Evolutionary conservation across 1,140 invertebrate species (phyloP), one percentile per base, ranked within the genome.

Genomic region (Leptoteleia sp.): DNA sequence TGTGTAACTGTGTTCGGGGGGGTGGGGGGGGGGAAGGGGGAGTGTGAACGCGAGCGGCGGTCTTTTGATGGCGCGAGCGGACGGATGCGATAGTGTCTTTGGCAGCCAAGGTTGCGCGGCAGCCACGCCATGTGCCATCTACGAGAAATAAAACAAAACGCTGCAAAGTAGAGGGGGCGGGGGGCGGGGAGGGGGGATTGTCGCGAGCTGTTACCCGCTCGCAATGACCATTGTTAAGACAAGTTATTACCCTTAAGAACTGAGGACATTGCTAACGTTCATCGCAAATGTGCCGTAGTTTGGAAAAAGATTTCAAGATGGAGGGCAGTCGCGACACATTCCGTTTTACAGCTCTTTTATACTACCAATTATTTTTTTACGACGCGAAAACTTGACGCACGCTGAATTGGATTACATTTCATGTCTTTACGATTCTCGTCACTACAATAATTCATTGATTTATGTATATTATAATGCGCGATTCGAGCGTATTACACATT

Each of bases 311-410:
- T 62, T 54, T 55, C 11, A 62, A 52, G 52, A 55, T 38, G 57
- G 40, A 55, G 54, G 48, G n/a, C 31, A 50, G 43, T 75, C 43
- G 59, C 38, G 48, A 65, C 59, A 45, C 52, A 48, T 75, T 73
- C 29, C 33, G 11, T 57, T 75, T 75, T 64, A 73, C 70, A 64
- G 35, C 70, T 35, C 42, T 73, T 64, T 73, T 73, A 73, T 73
- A 42, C 40, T 55, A 11, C 57, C 68, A 61, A 72, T 72, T 64
- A 72, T 72, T 72, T 72, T 72, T 64, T 72, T 72, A 72, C 50
- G 68, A 55, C 27, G 37, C 47, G 57, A 62, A 72, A 72, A 72
- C 57, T 64, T 72, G 68, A 61, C 68, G 48, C 68, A 47, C 31
- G 38, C 15, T 50, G 57, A 52, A 71, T 71, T 61, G 45, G 54